Conservation (phyloP, 2,113 vertebrate genomes). For the Marcusenius ussheri region DNA sequence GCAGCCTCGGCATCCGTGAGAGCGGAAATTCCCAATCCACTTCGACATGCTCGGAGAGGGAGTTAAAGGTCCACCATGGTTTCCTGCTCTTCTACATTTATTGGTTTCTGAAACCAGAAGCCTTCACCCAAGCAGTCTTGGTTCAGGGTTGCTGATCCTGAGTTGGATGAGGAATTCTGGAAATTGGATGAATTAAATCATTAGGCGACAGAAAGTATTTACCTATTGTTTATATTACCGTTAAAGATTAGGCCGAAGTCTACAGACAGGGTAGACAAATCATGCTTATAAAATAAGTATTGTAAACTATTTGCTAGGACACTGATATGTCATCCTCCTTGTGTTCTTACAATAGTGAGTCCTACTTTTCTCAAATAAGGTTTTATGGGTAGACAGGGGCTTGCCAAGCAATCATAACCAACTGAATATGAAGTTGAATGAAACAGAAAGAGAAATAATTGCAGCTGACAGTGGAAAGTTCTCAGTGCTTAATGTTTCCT, state of each 20-base stretch:
- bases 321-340: not conserved
- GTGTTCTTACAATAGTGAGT: not conserved
- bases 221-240: not conserved
- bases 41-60: not conserved
- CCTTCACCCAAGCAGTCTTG: not conserved
- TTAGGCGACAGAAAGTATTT: not conserved
- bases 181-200: not conserved
- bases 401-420: not conserved
- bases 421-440: not conserved
- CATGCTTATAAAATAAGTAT: not conserved
- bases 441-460: not conserved
- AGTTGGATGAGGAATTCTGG: not conserved
- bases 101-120: not conserved
- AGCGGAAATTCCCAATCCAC: not conserved
- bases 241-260: not conserved
- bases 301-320: not conserved
- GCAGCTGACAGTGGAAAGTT: not conserved
- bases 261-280: not conserved
- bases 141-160: not conserved
- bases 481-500: not conserved
- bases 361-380: not conserved
- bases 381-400: not conserved
- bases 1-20: not conserved
- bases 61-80: not conserved
- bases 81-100: not conserved